Evolutionary conservation across 1,140 invertebrate genomes (phyloP), one percentile per base, ranked within the genome.

Genomic region (Cyclina sinensis): DNA sequence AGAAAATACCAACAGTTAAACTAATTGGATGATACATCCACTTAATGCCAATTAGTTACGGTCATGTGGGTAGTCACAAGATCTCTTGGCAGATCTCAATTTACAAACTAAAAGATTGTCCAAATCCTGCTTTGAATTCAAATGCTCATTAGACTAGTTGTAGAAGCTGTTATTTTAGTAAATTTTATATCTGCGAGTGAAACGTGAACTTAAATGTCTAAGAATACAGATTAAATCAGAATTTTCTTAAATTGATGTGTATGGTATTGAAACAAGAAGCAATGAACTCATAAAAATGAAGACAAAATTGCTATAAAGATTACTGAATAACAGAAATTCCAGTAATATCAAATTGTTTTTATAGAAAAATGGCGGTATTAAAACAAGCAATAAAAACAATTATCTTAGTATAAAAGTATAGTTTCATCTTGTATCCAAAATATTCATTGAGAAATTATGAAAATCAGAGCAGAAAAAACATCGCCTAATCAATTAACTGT

Each of bases 401-500:
- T 70, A 70, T 70, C 35, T 70, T 32, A 37, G 37, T 37, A 70
- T 70, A 70, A 35, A 70, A 70, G 16, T 14, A 39, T 5, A 30
- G 32, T 21, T 37, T 2, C 32, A 35, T 70, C 65, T 37, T 16
- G 14, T 70, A 37, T 70, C 65, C 37, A 37, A 1, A 70, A 70
- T 70, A 18, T 18, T 37, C 65, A 70, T 70, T 37, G 32, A 70
- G 65, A 70, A 70, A 70, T 21, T 35, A 70, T 70, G 65, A 70
- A 70, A 70, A 70, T 70, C 65, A 70, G 37, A 65, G 37, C n/a
- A 70, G 1, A 11, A 14, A 37, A 21, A 16, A 70, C 37, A 1
- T 32, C 1, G 16, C 32, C 32, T 35, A 1, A 70, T 70, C 30
- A 78, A 54, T 54, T 78, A 78, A 51, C 27, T 32, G 48, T 32